phyloP scores from a whole-genome alignment of 2,113 vertebrate species.

The Sinosuthora webbiana region DNA sequence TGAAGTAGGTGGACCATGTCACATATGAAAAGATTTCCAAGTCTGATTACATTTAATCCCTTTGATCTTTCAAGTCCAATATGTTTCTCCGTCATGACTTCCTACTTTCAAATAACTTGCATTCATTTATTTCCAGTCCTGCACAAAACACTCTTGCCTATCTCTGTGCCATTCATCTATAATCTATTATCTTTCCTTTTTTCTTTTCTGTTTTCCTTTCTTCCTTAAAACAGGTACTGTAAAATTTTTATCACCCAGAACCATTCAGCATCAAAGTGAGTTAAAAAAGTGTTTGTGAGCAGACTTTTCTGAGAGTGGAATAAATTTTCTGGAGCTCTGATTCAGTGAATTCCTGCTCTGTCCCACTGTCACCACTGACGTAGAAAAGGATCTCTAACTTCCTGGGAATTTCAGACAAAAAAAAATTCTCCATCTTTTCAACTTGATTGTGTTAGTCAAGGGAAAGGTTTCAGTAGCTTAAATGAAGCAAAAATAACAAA shows the following conservation, averaged over 20 bases:
- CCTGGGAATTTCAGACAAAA: not conserved
- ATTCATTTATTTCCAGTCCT: not conserved
- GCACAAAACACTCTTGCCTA: not conserved
- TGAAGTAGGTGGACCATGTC: not conserved
- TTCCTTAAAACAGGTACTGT: not conserved
- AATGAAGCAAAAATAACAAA: not conserved
- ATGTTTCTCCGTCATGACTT: not conserved
- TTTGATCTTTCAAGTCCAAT: not conserved
- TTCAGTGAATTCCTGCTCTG: not conserved
- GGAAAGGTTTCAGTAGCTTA: not conserved
- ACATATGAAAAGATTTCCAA: not conserved
- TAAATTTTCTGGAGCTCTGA: not conserved
- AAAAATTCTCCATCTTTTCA: not conserved
- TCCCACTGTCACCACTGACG: not conserved
- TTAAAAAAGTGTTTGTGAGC: not conserved
- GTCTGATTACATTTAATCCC: not conserved
- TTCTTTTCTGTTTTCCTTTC: not conserved
- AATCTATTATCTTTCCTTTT: not conserved
- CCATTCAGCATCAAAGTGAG: not conserved
- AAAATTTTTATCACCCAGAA: not conserved
- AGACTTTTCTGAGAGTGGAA: not conserved
- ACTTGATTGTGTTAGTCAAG: not conserved
- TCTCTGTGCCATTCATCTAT: not conserved
- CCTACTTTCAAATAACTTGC: not conserved
- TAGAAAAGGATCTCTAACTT: not conserved